Conservation (phyloP, 2,113 vertebrate species). For the Neolamprologus modestus region DNA sequence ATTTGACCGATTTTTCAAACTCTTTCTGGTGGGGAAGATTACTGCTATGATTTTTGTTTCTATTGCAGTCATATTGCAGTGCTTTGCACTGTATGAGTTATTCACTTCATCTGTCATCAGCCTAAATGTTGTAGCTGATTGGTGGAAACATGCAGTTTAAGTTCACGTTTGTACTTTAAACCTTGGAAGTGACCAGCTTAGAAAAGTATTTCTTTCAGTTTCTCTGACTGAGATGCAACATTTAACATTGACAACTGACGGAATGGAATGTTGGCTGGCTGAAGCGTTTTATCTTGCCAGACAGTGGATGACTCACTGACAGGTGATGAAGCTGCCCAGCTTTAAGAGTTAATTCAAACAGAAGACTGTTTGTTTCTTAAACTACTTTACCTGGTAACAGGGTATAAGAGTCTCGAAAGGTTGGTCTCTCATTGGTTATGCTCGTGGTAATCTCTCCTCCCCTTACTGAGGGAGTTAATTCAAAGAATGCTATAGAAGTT, state of each 20-base stretch:
- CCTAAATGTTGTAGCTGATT: not conserved
- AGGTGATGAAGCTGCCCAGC: not conserved
- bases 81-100: not conserved
- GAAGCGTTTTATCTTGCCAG: not conserved
- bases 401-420: not conserved
- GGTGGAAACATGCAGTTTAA: not conserved
- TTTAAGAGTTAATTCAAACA: not conserved
- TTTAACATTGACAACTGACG: not conserved
- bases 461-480: not conserved
- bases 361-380: not conserved
- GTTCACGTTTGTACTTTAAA: not conserved
- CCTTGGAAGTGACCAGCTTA: not conserved
- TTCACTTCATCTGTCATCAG: not conserved
- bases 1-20: rapidly evolving
- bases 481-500: not conserved
- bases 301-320: conserved; percentile 8
- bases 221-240: not conserved
- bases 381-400: not conserved
- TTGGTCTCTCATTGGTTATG: not conserved
- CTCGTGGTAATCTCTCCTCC: not conserved
- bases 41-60: not conserved
- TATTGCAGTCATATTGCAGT: not conserved
- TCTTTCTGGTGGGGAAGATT: not conserved
- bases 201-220: not conserved
- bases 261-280: conserved; percentile 12